Conservation (phyloP, 2,888 invertebrate genomes). For the Macaria liturata region DNA sequence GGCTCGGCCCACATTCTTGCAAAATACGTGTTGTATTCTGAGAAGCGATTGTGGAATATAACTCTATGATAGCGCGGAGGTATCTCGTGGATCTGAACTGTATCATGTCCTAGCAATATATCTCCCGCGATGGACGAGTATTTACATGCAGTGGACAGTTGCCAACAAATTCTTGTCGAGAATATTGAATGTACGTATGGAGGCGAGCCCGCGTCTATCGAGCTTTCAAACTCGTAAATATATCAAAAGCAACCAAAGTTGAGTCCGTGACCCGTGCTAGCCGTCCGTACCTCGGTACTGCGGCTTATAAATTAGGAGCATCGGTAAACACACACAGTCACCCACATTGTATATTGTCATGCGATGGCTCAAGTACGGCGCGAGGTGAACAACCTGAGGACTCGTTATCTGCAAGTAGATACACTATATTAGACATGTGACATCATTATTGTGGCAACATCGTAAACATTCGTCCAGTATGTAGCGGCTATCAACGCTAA, state of each 20-base stretch:
- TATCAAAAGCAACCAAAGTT: slow-evolving; percentile 49
- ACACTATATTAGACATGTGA: slow-evolving; percentile 71
- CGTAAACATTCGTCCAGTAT: slow-evolving; percentile 52
- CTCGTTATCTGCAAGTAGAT: slow-evolving; percentile 70
- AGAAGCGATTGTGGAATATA: slow-evolving; percentile 20
- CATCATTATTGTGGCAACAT: slow-evolving; percentile 68
- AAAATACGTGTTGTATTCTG: slow-evolving; percentile 20
- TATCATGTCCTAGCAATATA: slow-evolving; percentile 48
- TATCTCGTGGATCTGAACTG: slow-evolving; percentile 39
- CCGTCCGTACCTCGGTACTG: slow-evolving; percentile 53
- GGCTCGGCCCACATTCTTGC: slow-evolving; percentile 15
- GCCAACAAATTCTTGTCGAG: slow-evolving; percentile 45
- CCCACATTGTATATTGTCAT: slow-evolving; percentile 63
- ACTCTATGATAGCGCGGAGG: slow-evolving; percentile 20
- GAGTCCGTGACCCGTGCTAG: slow-evolving; percentile 53
- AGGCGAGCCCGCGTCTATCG: slow-evolving; percentile 43
- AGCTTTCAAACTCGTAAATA: slow-evolving; percentile 54
- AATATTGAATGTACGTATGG: slow-evolving; percentile 12
- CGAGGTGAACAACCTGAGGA: slow-evolving; percentile 67
- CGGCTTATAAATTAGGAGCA: slow-evolving; percentile 64
- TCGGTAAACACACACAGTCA: slow-evolving; percentile 43
- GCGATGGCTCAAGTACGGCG: slow-evolving; percentile 57
- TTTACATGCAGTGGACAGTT: slow-evolving; percentile 45
- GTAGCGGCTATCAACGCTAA: slow-evolving; percentile 48
- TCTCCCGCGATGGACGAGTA: slow-evolving; percentile 40